phyloP scores from a whole-genome alignment of 2,888 invertebrate genomes.

The Clepsis dumicolana region DNA sequence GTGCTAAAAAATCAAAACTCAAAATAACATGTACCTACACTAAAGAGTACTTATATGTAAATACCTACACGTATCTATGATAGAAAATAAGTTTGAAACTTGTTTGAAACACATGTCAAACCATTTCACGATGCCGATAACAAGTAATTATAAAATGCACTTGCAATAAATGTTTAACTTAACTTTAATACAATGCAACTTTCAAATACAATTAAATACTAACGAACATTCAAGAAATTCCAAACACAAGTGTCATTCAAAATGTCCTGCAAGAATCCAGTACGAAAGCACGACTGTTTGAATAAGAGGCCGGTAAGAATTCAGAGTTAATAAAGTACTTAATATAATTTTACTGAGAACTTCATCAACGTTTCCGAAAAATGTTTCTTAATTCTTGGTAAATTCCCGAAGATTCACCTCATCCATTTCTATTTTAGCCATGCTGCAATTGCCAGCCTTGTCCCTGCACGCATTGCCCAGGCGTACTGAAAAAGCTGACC shows the following conservation, averaged over 20 bases:
- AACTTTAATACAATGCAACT: neutral
- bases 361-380: too few species aligned
- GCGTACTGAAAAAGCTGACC: slow-evolving; percentile 49
- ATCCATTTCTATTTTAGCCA: slow-evolving; percentile 55
- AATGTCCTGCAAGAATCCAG: neutral
- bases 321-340: neutral
- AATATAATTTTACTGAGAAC: too few species aligned
- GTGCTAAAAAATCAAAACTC: too few species aligned
- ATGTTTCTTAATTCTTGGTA: too few species aligned
- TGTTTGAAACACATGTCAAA: neutral
- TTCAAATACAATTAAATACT: neutral
- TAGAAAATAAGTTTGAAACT: neutral
- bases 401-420: too few species aligned
- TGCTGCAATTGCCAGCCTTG: slow-evolving; percentile 61
- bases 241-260: neutral
- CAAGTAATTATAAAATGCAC: neutral
- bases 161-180: neutral
- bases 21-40: too few species aligned
- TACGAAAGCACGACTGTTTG: neutral
- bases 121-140: neutral
- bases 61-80: neutral
- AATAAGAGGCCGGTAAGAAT: neutral
- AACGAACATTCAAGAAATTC: neutral
- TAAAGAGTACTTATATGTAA: too few species aligned
- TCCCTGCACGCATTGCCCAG: slow-evolving; percentile 57